Conservation (phyloP, 2,797 vertebrate genomes). For the Sebastes nivosus region DNA sequence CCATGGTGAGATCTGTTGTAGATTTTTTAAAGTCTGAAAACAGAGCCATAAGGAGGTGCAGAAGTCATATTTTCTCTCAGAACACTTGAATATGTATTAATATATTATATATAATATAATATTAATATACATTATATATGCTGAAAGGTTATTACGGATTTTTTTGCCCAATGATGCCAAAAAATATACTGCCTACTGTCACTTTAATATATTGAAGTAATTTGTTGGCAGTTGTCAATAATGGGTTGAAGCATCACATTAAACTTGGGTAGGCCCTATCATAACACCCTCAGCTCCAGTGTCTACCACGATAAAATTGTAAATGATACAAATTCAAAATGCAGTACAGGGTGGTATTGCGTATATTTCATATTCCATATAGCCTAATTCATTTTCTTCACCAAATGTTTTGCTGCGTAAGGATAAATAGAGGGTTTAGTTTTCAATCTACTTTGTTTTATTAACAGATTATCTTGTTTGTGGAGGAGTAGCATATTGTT, state of each 20-base stretch:
- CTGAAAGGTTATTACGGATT: too few relatives aligned
- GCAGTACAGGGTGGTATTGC: accelerated
- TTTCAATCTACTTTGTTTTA: neutral
- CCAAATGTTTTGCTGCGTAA: neutral
- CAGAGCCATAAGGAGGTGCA: too few relatives aligned
- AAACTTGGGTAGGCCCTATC: neutral
- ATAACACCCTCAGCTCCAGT: neutral
- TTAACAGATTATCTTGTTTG: neutral
- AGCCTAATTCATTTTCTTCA: neutral
- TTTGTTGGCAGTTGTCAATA: neutral
- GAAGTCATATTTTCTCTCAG: too few relatives aligned
- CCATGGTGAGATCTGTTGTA: too few relatives aligned
- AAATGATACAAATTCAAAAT: neutral
- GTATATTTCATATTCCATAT: accelerated
- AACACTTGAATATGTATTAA: too few relatives aligned
- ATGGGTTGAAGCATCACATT: neutral
- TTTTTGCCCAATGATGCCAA: too few relatives aligned
- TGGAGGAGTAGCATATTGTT: neutral
- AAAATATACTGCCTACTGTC: too few relatives aligned
- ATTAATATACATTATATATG: too few relatives aligned
- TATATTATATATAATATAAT: too few relatives aligned
- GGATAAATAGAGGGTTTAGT: neutral
- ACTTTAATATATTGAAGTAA: too few relatives aligned
- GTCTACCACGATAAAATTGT: neutral
- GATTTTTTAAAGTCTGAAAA: too few relatives aligned